A percentile compares a stretch with the other conserved stretches of the same genome.
Conservation (phyloP, 2,888 invertebrate species). For the Theretra japonica region DNA sequence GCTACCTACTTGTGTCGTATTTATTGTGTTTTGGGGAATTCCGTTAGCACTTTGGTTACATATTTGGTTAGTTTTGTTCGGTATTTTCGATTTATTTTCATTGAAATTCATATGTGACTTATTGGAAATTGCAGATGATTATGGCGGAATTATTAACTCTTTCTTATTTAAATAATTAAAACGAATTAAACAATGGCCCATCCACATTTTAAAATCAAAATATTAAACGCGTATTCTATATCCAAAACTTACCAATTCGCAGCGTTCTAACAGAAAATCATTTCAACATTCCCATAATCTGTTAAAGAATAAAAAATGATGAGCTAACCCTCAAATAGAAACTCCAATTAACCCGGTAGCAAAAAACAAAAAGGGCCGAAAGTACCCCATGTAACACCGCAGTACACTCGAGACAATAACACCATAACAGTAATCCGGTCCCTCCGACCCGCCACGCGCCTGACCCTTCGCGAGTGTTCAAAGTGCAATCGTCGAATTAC, state of each 20-base stretch:
- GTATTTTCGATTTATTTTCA: neutral
- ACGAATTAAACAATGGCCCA: too few species aligned
- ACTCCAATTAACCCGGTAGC: slow-evolving; percentile 52
- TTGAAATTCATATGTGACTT: too few species aligned
- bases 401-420: slow-evolving; percentile 52
- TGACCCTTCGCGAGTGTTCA: slow-evolving; percentile 31
- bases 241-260: too few species aligned
- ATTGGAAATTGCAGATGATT: too few species aligned
- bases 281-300: neutral
- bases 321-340: slow-evolving; percentile 38
- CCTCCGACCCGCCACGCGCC: slow-evolving; percentile 48
- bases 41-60: neutral
- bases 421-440: slow-evolving; percentile 64
- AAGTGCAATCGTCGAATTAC: slow-evolving; percentile 33
- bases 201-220: too few species aligned
- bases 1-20: slow-evolving; percentile 15
- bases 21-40: neutral
- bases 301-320: slow-evolving; percentile 12
- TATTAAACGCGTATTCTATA: too few species aligned
- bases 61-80: neutral
- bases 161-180: too few species aligned
- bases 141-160: too few species aligned
- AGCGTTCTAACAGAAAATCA: neutral
- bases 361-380: slow-evolving; percentile 52
- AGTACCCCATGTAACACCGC: slow-evolving; percentile 38